Evolutionary conservation across 2,888 invertebrate genomes (phyloP), one percentile per base, ranked within the genome.

Genomic region (Limulus polyphemus): DNA sequence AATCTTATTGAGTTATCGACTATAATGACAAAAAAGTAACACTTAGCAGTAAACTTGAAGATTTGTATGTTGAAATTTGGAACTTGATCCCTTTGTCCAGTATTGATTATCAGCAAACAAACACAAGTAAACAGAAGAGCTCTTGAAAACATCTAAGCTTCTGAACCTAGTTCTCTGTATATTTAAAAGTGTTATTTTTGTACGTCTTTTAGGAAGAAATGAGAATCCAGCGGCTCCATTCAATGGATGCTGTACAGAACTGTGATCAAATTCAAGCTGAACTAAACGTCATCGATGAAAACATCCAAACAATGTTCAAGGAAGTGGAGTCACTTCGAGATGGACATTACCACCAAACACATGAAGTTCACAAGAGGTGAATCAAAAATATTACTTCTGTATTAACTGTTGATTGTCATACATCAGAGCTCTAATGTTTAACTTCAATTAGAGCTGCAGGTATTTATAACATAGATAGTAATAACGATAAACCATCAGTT

Each of bases 201-300:
- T 32, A 2, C 11, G 12, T 46, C 47, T 59, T 49, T 14, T 57
- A 65, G 65, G 93, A 94, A 77, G 85, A 90, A 46, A 83, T 88
- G 56, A 84, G 91, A 66, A 84, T 93, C 57, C 86, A 86, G 68
- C 77, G 81, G 49, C 83, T 94, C 56, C 93, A 94, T 79, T 92
- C 94, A 2, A 83, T 92, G 55, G 95, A 97, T 75, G 93, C 94
- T 59, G 95, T 95, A 77, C 86, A 88, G 73, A 89, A 90, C 70
- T 92, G 90, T 64, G 93, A 93, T 76, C 84, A 88, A 71, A 83
- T 95, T 57, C 93, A 94, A 73, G 86, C 87, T 62, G 90, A 94
- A 71, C 83, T 97, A 62, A 81, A 89, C 56, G 81, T 83, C 67
- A 84, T 89, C 71, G 95, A 95, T 77, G 86, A 88, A 67, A 85